Conservation (phyloP, 2,113 vertebrate genomes). For the Sebastes schlegelii region DNA sequence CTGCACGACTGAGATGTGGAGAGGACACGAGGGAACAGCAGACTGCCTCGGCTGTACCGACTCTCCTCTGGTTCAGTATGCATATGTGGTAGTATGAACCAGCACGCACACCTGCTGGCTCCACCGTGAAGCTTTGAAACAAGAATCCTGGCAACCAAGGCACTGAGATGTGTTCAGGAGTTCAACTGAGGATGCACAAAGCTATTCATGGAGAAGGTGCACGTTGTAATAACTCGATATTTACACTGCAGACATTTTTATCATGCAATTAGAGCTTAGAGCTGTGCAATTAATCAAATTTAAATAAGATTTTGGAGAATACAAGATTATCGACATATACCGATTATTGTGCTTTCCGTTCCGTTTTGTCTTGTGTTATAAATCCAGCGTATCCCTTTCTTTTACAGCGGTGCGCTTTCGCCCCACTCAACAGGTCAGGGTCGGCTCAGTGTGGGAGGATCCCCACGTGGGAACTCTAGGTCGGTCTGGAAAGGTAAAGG, state of each 20-base stretch:
- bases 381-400: too few relatives aligned
- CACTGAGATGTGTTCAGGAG: background rate
- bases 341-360: too few relatives aligned
- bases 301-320: too few relatives aligned
- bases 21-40: background rate
- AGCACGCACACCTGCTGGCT: background rate
- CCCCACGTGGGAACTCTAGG: too few relatives aligned
- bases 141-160: background rate
- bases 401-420: too few relatives aligned
- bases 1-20: slow-evolving; percentile 2
- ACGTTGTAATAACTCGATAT: background rate
- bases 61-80: background rate
- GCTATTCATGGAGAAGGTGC: background rate
- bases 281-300: too few relatives aligned
- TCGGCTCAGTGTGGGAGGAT: too few relatives aligned
- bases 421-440: too few relatives aligned
- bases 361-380: too few relatives aligned
- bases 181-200: background rate
- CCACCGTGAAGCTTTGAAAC: background rate
- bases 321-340: too few relatives aligned
- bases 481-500: too few relatives aligned
- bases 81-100: background rate
- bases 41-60: background rate
- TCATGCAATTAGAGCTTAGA: too few relatives aligned
- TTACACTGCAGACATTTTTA: background rate